Conservation (phyloP, 1,140 invertebrate genomes). For the Drosophila nasuta region DNA sequence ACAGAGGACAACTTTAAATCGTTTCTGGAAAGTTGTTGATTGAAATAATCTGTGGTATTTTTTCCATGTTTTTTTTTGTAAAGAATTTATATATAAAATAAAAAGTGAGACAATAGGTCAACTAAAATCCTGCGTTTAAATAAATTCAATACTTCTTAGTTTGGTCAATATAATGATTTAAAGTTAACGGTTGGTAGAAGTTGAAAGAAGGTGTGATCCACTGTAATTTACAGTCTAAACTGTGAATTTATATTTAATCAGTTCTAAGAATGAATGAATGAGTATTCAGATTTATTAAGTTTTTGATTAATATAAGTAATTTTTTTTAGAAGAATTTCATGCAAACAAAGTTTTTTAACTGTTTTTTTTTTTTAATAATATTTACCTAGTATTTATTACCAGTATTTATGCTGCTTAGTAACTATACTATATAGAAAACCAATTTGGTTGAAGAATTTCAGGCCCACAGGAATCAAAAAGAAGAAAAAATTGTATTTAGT, state of each 20-base stretch:
- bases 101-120: too few relatives aligned
- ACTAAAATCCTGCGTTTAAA: too few relatives aligned
- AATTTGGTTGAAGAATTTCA: constrained; percentile 25
- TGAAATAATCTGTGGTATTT: too few relatives aligned
- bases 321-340: neutral
- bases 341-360: neutral
- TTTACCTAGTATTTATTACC: constrained; percentile 77
- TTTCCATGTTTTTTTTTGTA: too few relatives aligned
- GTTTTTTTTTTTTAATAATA: constrained; percentile 35
- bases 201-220: too few relatives aligned
- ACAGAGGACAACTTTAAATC: too few relatives aligned
- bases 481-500: constrained; percentile 52
- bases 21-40: too few relatives aligned
- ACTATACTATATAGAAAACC: constrained; percentile 65
- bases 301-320: neutral
- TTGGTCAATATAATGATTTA: too few relatives aligned
- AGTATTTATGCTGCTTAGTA: constrained; percentile 75
- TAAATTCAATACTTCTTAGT: too few relatives aligned
- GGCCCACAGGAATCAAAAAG: constrained; percentile 41
- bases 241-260: neutral
- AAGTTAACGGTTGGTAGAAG: too few relatives aligned
- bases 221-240: too few relatives aligned
- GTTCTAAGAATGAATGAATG: neutral
- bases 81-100: too few relatives aligned
- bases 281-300: neutral